Evolutionary conservation across 2,113 vertebrate species (phyloP), one percentile per base, ranked within the genome.

Genomic region (Gopherus flavomarginatus): DNA sequence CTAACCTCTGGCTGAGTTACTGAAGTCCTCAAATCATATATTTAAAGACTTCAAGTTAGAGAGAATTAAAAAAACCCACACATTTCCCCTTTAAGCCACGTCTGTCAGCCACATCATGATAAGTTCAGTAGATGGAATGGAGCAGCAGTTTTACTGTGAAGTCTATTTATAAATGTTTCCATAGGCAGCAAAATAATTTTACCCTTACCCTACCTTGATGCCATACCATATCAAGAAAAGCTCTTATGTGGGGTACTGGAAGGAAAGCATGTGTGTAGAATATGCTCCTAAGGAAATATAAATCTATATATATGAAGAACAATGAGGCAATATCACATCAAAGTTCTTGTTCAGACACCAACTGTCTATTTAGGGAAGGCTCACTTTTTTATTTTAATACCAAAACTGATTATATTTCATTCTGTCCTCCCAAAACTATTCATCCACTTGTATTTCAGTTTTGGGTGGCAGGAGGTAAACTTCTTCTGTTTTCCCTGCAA

Each of bases 291-390:
- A 75, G 62, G 31, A 80, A 82, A 84, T 87, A 86, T 22, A 54
- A 22, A 56, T 56, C 21, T 65, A 35, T 3, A 83, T 0, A n/a
- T n/a, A 19, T 1, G 1, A 31, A 59, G 69, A 83, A 29, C 8
- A 5, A 0, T 3, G 27, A 75, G 57, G 5, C 52, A 49, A 0
- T 31, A 54, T 69, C 72, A 31, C 44, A 54, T 44, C 38, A 86
- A 75, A 42, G 6, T 54, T 95, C 92, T 90, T 86, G 50, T 81
- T 90, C 72, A 89, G 50, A 86, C 90, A 72, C 78, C 38, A 59
- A 26, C 53, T 86, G 42, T 7, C 47, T 38, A 27, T 44, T 80
- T 59, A 88, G 53, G 10, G 31, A 94, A 95, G 12, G 27, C 38
- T 91, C 54, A 19, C 6, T 10, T 47, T 82, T 38, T 17, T 35